Evolutionary conservation across 2,113 vertebrate species (phyloP), one percentile per base, ranked within the genome.

Genomic region (Kobus ellipsiprymnus): DNA sequence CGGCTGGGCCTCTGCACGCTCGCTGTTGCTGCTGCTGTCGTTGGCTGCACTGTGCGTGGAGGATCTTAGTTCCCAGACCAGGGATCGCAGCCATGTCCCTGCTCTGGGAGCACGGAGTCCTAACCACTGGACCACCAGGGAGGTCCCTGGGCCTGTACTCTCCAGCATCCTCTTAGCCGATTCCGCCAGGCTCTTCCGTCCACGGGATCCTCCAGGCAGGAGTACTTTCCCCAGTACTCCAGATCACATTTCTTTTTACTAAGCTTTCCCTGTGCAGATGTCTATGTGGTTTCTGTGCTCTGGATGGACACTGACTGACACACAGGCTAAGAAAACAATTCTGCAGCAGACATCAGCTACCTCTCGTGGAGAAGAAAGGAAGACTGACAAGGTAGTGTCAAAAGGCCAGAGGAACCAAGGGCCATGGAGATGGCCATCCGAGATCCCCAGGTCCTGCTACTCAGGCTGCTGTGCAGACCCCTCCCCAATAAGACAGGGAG

Each of bases 21-120:
- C 16, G 17, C 6, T 23, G 19, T 0, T 78, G 13, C 2, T 4
- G 5, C 15, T 27, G 36, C 25, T 46, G 25, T 29, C 2, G 1
- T 0, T 48, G 27, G 74, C 44, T 10, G 74, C 74, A 10, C 74
- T 12, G 3, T 2, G 74, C 74, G 9, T 10, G 44, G 44, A 48
- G 44, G 14, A 46, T 48, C 77, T 48, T 17, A 30, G 44, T 10
- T 17, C 44, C 77, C 7, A 0, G 44, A 17, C 44, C 27, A 30
- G 77, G 44, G 77, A 9, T 16, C 1, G 2, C 48, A 48, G 27
- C 77, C 7, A 10, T 0, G 14, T 29, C 74, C 44, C 44, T 80
- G 44, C 44, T 10, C 15, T 48, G 44, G 77, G 77, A 30, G 27
- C 27, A 30, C 4, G 1, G 77, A 11, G 2, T 17, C 77, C 17